Base-by-base conservation (phyloP, 2,888 invertebrate species). In the Byasa hedistus region DNA sequence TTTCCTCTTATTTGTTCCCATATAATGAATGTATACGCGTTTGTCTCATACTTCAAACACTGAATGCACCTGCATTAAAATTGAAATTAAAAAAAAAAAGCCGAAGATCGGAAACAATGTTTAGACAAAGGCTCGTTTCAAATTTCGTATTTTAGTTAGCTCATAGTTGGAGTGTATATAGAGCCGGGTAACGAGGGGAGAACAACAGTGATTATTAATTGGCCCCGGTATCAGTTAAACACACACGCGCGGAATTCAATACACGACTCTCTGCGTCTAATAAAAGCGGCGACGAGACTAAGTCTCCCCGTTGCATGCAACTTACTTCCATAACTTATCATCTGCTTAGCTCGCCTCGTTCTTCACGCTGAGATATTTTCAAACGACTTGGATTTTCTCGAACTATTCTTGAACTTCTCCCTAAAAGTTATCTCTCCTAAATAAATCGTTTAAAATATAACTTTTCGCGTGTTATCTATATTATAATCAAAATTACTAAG, bases 131-230 rank as follows among this genome's bases (percentile, higher is more conserved):
- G 57, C 27, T 56, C 24, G 44, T 27, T 57, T 57, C 56, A 48
- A 63, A 63, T 57, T 63, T 57, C 57, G 57, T 63, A 63, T 22
- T 63, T 57, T 63, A 57, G 48, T 21, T 21, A 57, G 10, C 24
- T 32, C 44, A 56, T 44, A 32, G 36, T 22, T 39, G 63, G 57
- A 57, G 12, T 54, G 56, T 56, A 56, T n/a, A 27, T 24, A 63
- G 56, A 56, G 44, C 15, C 57, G 10, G 19, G 22, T 56, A 62
- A 62, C 62, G 58, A 57, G 48, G 57, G 63, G 63, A 57, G 63
- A 48, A 48, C 57, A 48, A 57, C 57, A 32, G 62, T 56, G 48
- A 57, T 57, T 63, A 63, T 63, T 63, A 63, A 63, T 63, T 63
- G 63, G 57, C 54, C 55, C 55, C 23, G 61, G 56, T 62, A 62